A percentile compares a stretch with the other conserved stretches of the same genome.
Conservation (phyloP, 2,797 vertebrate genomes). For the Phataginus tricuspis region DNA sequence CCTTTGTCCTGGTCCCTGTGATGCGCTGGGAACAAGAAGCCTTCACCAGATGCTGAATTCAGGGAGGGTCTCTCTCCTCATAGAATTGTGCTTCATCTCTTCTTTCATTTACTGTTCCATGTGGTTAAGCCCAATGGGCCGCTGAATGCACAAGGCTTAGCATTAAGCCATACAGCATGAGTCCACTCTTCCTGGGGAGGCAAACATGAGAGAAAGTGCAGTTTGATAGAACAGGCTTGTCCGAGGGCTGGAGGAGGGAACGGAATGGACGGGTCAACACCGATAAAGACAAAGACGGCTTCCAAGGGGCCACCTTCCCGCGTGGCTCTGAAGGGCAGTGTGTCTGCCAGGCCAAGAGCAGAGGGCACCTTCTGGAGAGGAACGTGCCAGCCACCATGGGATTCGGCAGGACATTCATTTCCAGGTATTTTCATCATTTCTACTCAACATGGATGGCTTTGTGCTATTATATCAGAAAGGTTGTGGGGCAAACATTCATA, state of each 20-base stretch:
- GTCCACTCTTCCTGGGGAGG: background rate
- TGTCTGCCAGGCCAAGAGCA: background rate
- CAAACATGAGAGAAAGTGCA: background rate
- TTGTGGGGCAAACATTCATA: constrained; percentile 81
- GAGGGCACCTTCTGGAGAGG: background rate
- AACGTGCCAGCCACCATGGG: accelerated
- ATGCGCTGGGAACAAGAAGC: background rate
- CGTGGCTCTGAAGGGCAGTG: background rate
- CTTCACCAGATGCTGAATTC: background rate
- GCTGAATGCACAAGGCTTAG: background rate
- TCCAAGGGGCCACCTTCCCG: background rate
- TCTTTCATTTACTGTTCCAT: background rate
- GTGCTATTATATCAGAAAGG: constrained; percentile 69
- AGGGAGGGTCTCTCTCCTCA: background rate
- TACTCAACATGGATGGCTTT: background rate
- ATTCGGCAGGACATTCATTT: too few species aligned
- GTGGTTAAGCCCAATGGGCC: background rate
- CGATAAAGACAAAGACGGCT: background rate
- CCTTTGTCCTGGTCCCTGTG: background rate
- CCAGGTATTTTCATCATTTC: background rate
- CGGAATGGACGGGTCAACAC: background rate
- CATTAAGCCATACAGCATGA: background rate
- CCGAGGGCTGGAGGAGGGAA: background rate
- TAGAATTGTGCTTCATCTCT: background rate
- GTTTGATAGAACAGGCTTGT: background rate